Conservation (phyloP, 2,888 invertebrate species). For the Orchesella flavescens region DNA sequence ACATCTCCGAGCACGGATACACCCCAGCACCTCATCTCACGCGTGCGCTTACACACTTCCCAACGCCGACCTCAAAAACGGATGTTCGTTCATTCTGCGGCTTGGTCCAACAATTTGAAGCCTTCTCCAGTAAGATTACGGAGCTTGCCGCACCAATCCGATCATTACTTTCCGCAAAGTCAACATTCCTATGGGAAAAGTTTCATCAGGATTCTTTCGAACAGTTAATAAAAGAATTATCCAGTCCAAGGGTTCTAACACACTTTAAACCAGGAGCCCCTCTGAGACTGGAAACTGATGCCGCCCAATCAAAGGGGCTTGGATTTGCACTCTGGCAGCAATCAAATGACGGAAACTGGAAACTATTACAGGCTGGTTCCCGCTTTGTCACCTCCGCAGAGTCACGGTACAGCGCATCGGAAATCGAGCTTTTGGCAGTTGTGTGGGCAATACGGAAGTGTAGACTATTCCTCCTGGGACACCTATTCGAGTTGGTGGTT, state of each 20-base stretch:
- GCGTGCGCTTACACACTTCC: background rate
- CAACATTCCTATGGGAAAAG: constrained; percentile 28
- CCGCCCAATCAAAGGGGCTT: constrained; percentile 21
- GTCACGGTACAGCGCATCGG: constrained; percentile 3
- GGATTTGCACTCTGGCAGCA: constrained; percentile 3
- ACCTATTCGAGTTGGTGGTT: constrained; percentile 9
- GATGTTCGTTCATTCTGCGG: constrained; percentile 12
- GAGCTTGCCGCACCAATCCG: background rate
- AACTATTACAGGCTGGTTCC: background rate
- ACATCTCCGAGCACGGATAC: background rate
- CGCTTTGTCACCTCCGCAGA: constrained; percentile 20
- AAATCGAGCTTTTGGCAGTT: constrained; percentile 16
- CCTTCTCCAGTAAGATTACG: background rate
- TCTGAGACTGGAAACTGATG: constrained; percentile 21
- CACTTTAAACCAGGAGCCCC: too few relatives aligned
- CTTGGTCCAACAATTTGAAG: constrained; percentile 20
- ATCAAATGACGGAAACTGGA: constrained; percentile 10
- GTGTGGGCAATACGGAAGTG: constrained; percentile 22
- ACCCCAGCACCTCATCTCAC: constrained; percentile 18
- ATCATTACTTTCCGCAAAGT: background rate
- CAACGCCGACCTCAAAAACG: background rate
- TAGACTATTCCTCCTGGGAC: background rate
- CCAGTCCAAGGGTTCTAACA: constrained; percentile 12
- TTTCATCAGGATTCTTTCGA: constrained; percentile 20
- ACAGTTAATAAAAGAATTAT: constrained; percentile 12